Evolutionary conservation across 2,113 vertebrate species (phyloP), one percentile per base, ranked within the genome.

Genomic region (Equus quagga): DNA sequence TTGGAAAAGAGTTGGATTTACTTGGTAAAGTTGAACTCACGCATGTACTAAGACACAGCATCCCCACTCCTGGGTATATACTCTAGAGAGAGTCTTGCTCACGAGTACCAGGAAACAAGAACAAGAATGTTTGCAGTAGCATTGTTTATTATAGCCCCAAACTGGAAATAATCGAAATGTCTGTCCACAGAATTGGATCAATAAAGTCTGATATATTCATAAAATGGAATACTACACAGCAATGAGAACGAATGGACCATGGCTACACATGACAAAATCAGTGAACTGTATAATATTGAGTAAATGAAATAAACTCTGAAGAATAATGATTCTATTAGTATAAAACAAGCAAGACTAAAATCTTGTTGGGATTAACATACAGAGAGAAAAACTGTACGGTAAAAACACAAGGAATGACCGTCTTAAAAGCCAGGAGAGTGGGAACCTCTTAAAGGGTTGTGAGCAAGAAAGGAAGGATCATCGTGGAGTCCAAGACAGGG

Each of bases 271-370:
- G 51, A 51, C 44, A 65, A 67, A 86, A 81, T 41, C 1, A 5
- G 28, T 79, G 23, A 92, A 8, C 54, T 26, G 90, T 36, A 65
- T 3, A 33, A 51, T 49, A 1, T 2, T 82, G 58, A 88, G 28
- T 13, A 81, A 80, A 46, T 89, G 70, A 96, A 84, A 49, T 5
- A 41, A 83, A 6, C 65, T 86, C 75, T 62, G 70, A 91, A 91
- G 46, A 73, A 41, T 72, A 65, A 51, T 73, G 26, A 88, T 19
- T 56, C 5, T 64, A 6, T 82, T 72, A 46, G 49, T 51, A 58
- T n/a, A 46, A 80, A 95, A 81, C 15, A 72, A 76, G 70, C 19
- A 88, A 91, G 75, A 58, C 36, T 65, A 83, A 89, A 76, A 82
- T 24, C 41, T 93, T 46, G 9, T 75, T n/a, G 60, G 23, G 23